Evolutionary conservation across 53 echinoderm and acorn worm species (phyloP).

Genomic region (Holothuria scabra): DNA sequence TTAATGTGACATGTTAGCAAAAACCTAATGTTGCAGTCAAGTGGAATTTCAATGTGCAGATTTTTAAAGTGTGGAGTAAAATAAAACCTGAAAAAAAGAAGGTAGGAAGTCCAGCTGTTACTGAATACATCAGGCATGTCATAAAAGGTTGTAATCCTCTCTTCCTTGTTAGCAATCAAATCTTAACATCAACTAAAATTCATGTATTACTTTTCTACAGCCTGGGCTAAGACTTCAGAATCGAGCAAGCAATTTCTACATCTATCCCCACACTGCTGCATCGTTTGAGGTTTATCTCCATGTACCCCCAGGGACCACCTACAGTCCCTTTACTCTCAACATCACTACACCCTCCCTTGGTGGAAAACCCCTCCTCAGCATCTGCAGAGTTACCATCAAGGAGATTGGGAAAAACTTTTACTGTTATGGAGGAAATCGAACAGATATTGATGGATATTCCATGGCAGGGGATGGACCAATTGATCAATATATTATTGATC

Average conservation of each 20-base stretch:
- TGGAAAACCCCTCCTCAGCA: slow-evolving; percentile 66
- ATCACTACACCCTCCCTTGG: slow-evolving; percentile 64
- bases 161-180: no score
- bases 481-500: slow-evolving; percentile 59
- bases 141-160: no score
- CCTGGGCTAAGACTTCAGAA: slow-evolving; percentile 59
- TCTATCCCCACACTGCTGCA: slow-evolving; percentile 80
- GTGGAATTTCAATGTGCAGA: neutral
- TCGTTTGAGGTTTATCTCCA: slow-evolving; percentile 69
- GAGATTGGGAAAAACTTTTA: slow-evolving; percentile 70
- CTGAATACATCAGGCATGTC: no score
- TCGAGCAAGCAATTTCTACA: slow-evolving; percentile 59
- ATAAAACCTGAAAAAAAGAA: no score
- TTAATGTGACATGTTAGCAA: no score
- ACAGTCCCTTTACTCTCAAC: slow-evolving; percentile 65
- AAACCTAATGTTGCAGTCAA: neutral
- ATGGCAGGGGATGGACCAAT: slow-evolving; percentile 43
- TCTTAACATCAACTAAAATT: no score
- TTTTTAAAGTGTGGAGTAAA: neutral
- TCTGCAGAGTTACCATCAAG: slow-evolving; percentile 70
- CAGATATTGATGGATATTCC: slow-evolving; percentile 30
- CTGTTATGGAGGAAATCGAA: slow-evolving; percentile 61
- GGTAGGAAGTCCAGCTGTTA: no score
- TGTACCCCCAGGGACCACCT: slow-evolving; percentile 80
- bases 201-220: neutral